These are phyloP conservation scores for Sceliomorpha sp. DNA, from an alignment of 2,888 invertebrate genomes.

Conservation along the genomic window DNA sequence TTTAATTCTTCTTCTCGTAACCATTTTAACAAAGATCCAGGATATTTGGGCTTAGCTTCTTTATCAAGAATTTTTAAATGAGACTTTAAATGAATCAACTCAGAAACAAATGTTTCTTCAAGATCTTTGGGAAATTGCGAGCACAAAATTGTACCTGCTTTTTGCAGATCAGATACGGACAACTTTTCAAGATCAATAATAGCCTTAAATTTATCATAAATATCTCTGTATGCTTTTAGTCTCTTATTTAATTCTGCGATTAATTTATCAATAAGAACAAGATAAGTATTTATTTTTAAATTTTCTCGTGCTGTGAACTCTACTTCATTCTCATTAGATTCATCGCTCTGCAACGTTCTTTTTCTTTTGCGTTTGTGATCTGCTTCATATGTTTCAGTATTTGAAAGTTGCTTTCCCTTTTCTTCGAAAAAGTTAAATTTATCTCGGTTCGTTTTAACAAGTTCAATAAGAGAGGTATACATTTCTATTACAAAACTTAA, in stretches of 20 bases:
- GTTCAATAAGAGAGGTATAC: slow-evolving; percentile 17
- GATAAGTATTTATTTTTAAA: slow-evolving; percentile 16
- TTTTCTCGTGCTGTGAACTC: slow-evolving; percentile 9
- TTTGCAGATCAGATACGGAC: slow-evolving; percentile 1
- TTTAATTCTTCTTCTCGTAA: no score
- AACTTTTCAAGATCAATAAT: slow-evolving; percentile 17
- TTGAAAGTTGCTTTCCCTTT: slow-evolving; percentile 2
- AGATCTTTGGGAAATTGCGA: no score
- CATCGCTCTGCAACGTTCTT: slow-evolving; percentile 19
- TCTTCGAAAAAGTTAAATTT: slow-evolving; percentile 10
- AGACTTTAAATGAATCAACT: no score
- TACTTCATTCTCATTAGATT: slow-evolving; percentile 20
- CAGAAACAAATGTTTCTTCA: no score
- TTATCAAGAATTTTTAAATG: no score
- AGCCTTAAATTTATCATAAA: slow-evolving; percentile 26
- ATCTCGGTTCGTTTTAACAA: slow-evolving; percentile 14
- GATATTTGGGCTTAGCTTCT: no score
- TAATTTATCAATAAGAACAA: slow-evolving; percentile 14
- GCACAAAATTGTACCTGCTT: not conserved
- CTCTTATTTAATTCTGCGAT: slow-evolving; percentile 15
- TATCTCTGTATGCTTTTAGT: slow-evolving; percentile 3
- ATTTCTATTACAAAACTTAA: slow-evolving; percentile 16
- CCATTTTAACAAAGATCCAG: no score
- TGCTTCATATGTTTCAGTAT: slow-evolving; percentile 2
- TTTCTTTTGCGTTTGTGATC: slow-evolving; percentile 6